These are phyloP conservation scores for Moxostoma hubbsi DNA, from an alignment of 2,797 vertebrate genomes.

Conservation along the genomic window DNA sequence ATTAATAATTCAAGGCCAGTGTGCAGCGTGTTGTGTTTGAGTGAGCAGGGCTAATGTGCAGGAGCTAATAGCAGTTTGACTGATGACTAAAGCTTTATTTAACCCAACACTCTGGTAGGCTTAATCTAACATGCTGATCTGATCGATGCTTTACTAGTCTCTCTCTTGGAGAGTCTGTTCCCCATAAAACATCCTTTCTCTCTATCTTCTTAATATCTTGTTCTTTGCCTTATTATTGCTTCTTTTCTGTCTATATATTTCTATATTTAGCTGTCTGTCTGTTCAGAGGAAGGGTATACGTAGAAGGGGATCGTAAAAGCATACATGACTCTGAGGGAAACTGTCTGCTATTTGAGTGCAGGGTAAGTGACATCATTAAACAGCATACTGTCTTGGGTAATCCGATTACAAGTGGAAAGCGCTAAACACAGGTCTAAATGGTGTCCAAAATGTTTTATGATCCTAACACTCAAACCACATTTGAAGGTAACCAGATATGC, in stretches of 20 bases:
- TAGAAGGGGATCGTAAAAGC: constrained; percentile 82
- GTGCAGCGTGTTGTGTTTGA: constrained; percentile 47
- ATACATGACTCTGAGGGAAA: constrained; percentile 80
- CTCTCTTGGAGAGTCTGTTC: background rate
- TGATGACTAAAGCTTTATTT: constrained; percentile 54
- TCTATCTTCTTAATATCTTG: constrained; percentile 19
- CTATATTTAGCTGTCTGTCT: constrained; percentile 76
- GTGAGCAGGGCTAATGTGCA: constrained; percentile 50
- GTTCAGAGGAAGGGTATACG: constrained; percentile 83
- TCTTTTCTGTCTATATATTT: constrained; percentile 23
- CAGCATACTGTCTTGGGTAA: too few relatives aligned
- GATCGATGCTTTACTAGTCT: constrained; percentile 30
- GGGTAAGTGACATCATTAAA: constrained; percentile 72
- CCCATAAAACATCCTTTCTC: constrained; percentile 5
- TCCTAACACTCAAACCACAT: too few relatives aligned
- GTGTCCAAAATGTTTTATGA: too few relatives aligned
- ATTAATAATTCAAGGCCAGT: constrained; percentile 53
- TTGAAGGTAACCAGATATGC: too few relatives aligned
- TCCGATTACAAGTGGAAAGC: background rate
- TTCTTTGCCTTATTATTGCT: constrained; percentile 1
- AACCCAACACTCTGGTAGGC: constrained; percentile 35
- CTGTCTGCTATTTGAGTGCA: constrained; percentile 84
- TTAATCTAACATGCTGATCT: constrained; percentile 54
- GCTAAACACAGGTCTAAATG: background rate
- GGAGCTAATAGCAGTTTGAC: constrained; percentile 48